Evolutionary conservation across 2,888 invertebrate genomes (phyloP).

Genomic region (Sycophila texana): DNA sequence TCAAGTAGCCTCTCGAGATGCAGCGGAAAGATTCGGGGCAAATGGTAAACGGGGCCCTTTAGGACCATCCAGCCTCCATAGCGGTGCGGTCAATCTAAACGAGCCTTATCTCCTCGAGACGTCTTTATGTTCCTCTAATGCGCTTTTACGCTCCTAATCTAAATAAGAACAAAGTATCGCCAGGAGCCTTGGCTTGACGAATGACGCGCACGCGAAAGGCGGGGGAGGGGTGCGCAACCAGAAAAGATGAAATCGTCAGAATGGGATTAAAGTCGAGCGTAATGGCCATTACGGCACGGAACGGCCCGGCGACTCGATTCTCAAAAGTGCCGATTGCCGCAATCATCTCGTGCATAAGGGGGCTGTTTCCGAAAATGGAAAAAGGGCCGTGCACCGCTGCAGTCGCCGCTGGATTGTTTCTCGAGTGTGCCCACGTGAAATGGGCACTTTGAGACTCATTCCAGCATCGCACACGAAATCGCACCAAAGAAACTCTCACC

Average conservation of each 20-base stretch:
- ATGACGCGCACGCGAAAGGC: not conserved
- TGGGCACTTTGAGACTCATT: constrained; percentile 28
- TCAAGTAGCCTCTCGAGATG: constrained; percentile 63
- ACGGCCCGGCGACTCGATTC: constrained; percentile 38
- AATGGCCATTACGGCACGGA: constrained; percentile 41
- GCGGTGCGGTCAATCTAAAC: constrained; percentile 73
- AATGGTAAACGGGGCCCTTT: constrained; percentile 73
- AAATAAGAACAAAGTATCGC: constrained; percentile 49
- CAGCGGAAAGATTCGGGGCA: constrained; percentile 66
- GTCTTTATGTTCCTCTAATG: constrained; percentile 48
- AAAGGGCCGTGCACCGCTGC: not conserved
- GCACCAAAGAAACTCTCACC: too few relatives aligned
- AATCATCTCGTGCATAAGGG: constrained; percentile 36
- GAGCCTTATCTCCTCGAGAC: constrained; percentile 70
- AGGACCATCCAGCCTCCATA: constrained; percentile 68
- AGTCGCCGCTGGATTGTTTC: too few relatives aligned
- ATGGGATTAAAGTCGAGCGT: constrained; percentile 40
- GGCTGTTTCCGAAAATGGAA: constrained; percentile 35
- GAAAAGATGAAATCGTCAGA: constrained; percentile 50
- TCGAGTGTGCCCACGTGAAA: not conserved
- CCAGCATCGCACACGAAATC: not conserved
- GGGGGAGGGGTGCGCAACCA: not conserved
- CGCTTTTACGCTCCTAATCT: constrained; percentile 39
- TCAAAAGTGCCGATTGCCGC: constrained; percentile 34
- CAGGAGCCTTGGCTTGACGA: constrained; percentile 46